A percentile compares a stretch with the other conserved stretches of the same genome.
phyloP scores from a whole-genome alignment of 2,113 vertebrate genomes.

The Edolisoma coerulescens region DNA sequence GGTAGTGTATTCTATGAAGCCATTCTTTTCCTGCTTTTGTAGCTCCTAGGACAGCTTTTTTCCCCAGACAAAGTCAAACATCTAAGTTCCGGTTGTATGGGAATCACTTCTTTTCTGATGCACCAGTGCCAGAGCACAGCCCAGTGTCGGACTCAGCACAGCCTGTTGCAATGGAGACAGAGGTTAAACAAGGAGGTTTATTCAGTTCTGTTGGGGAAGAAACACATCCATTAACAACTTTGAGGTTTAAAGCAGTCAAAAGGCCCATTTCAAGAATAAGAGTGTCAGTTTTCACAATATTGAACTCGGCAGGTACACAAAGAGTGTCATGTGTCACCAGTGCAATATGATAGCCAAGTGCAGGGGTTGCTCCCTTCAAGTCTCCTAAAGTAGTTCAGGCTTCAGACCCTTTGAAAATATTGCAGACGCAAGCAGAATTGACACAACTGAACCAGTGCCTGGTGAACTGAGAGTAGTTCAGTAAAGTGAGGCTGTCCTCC shows the following conservation, averaged over 20 bases:
- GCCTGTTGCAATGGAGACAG: slow-evolving; percentile 9
- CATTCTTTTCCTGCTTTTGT: slow-evolving; percentile 56
- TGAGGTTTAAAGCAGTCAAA: slow-evolving; percentile 53
- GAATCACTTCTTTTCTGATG: slow-evolving; percentile 32
- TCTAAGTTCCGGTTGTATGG: slow-evolving; percentile 36
- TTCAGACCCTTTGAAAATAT: slow-evolving; percentile 46
- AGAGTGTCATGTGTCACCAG: slow-evolving; percentile 44
- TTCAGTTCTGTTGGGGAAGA: slow-evolving; percentile 54
- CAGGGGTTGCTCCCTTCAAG: slow-evolving; percentile 48
- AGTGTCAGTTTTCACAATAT: slow-evolving; percentile 50
- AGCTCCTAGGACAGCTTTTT: slow-evolving; percentile 52
- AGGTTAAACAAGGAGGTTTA: slow-evolving; percentile 65
- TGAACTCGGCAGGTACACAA: slow-evolving; percentile 62
- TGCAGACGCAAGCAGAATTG: slow-evolving; percentile 41
- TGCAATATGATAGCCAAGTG: slow-evolving; percentile 13
- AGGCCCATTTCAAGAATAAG: slow-evolving; percentile 61
- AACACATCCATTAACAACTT: slow-evolving; percentile 47
- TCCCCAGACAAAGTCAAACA: slow-evolving; percentile 47
- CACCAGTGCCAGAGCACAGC: neutral
- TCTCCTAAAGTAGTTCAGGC: slow-evolving; percentile 44
- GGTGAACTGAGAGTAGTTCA: neutral
- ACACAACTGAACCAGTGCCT: slow-evolving; percentile 41
- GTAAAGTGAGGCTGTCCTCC: slow-evolving; percentile 40
- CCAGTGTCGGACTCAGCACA: neutral
- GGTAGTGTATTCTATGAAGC: slow-evolving; percentile 9